phyloP scores from a whole-genome alignment of 2,113 vertebrate genomes.

The Phalacrocorax pelagicus region DNA sequence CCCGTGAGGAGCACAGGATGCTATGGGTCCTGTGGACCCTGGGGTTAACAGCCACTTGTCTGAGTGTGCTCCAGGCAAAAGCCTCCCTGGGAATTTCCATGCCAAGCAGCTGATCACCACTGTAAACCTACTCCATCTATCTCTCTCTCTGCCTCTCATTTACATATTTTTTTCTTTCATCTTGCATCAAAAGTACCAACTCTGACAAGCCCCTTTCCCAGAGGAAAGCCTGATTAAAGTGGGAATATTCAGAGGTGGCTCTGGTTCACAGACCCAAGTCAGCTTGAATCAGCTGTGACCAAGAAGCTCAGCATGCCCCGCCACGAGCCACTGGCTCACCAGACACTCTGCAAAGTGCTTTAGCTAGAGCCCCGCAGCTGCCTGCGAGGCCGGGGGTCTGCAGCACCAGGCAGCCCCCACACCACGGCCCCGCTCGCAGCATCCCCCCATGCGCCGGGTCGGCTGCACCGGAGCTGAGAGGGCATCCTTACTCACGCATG shows the following conservation, averaged over 20 bases:
- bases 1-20: fast-evolving
- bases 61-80: not conserved
- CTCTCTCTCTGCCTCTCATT: not conserved
- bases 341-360: not conserved
- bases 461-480: not conserved
- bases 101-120: not conserved
- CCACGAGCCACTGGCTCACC: fast-evolving
- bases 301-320: fast-evolving
- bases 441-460: fast-evolving
- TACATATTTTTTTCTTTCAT: not conserved
- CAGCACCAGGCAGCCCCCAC: not conserved
- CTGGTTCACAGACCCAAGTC: not conserved
- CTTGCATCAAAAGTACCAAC: not conserved
- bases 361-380: not conserved
- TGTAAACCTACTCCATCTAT: not conserved
- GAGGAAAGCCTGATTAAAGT: not conserved
- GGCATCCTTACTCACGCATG: fast-evolving
- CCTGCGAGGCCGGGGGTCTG: fast-evolving
- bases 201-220: not conserved
- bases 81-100: not conserved
- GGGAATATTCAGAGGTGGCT: not conserved
- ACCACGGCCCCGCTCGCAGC: fast-evolving
- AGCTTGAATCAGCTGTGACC: fast-evolving
- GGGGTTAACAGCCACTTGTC: not conserved
- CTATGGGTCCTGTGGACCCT: fast-evolving